These are phyloP conservation scores for Allolobophora icterica DNA, from an alignment of 2,888 invertebrate species.

Conservation along the genomic window DNA sequence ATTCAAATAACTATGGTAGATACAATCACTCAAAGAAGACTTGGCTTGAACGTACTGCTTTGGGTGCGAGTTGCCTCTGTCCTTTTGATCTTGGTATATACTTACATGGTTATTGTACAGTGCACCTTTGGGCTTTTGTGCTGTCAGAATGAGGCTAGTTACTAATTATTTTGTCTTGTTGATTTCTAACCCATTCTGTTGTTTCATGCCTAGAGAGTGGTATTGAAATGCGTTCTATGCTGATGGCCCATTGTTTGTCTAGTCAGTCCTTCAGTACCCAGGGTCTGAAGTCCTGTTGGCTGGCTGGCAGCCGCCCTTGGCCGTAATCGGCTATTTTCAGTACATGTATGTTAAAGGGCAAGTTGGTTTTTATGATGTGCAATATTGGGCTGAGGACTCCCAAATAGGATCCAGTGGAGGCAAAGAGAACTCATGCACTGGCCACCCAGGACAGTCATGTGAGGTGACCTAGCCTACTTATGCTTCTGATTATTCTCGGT, in stretches of 20 bases:
- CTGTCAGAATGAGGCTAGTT: not conserved
- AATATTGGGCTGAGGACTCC: too few species aligned
- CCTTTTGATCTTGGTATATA: too few species aligned
- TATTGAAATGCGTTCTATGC: not conserved
- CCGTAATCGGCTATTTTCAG: not conserved
- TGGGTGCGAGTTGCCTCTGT: too few species aligned
- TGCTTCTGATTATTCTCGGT: not conserved
- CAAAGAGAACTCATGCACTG: not conserved
- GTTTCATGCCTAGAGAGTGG: not conserved
- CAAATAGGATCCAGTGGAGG: not conserved
- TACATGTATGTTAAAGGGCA: not conserved
- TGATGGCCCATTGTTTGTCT: not conserved
- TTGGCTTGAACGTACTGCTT: too few species aligned
- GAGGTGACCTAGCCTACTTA: not conserved
- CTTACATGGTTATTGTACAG: too few species aligned
- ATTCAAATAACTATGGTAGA: too few species aligned
- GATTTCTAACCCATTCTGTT: not conserved
- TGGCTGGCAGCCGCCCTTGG: not conserved
- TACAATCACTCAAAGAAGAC: too few species aligned
- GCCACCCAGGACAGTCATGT: conserved; percentile 1
- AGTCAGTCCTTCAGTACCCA: not conserved
- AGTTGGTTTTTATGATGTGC: not conserved
- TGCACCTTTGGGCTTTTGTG: too few species aligned
- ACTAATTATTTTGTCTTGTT: not conserved
- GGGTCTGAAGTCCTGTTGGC: not conserved